These are phyloP conservation scores for Pandion haliaetus DNA, from an alignment of 2,113 vertebrate genomes.

Conservation along the genomic window DNA sequence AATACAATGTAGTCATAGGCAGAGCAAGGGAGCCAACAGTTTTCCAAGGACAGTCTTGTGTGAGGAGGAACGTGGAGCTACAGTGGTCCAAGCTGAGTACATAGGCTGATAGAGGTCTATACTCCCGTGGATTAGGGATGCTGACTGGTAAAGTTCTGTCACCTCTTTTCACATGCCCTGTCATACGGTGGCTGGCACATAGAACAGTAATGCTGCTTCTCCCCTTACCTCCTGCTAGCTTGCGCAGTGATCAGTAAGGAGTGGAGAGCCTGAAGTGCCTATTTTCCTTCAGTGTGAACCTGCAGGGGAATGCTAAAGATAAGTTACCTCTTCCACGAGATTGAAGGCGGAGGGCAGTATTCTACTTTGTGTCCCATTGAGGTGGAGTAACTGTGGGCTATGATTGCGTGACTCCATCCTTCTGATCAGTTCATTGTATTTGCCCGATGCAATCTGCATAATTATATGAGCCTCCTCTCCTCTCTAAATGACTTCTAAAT, in stretches of 20 bases:
- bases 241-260: not conserved
- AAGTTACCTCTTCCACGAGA: not conserved
- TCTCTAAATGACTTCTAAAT: not conserved
- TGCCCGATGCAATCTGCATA: not conserved
- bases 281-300: not conserved
- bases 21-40: not conserved
- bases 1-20: not conserved
- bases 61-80: not conserved
- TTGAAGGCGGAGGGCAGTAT: not conserved
- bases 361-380: not conserved
- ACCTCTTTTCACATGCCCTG: not conserved
- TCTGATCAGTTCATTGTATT: not conserved
- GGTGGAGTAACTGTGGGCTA: not conserved
- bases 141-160: not conserved
- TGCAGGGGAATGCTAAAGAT: not conserved
- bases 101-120: not conserved
- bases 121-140: not conserved
- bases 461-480: too few relatives aligned
- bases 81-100: not conserved
- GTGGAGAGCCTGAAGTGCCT: not conserved
- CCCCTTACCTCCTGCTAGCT: not conserved
- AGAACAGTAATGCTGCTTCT: not conserved
- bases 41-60: not conserved
- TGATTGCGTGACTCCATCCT: not conserved
- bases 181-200: not conserved